Percentiles rank a stretch among this genome's conserved stretches.
These are phyloP conservation scores for Aptenodytes patagonicus DNA, from an alignment of 2,113 vertebrate species.

Conservation along the genomic window DNA sequence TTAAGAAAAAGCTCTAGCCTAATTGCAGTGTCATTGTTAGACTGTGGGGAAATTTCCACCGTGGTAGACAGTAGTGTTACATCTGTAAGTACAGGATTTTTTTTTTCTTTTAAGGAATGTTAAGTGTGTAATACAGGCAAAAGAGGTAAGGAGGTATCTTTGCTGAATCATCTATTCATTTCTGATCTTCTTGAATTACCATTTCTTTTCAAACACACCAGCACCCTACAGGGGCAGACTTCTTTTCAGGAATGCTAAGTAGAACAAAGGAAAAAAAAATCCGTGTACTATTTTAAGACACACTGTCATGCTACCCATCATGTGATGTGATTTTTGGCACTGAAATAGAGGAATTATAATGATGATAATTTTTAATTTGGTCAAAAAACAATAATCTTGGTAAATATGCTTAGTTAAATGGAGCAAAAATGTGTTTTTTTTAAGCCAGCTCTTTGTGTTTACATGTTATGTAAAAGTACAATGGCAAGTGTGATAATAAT, in stretches of 20 bases:
- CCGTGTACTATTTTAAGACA: background rate
- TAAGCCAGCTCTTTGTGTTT: background rate
- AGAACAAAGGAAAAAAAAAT: background rate
- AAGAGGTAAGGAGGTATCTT: background rate
- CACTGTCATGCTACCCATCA: background rate
- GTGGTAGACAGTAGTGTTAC: background rate
- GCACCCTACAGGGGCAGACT: background rate
- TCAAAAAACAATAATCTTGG: background rate
- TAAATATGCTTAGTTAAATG: background rate
- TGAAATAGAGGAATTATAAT: background rate
- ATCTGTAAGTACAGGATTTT: background rate
- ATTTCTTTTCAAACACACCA: constrained; percentile 40
- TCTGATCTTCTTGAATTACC: constrained; percentile 29
- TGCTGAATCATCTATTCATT: constrained; percentile 4
- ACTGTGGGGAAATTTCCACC: background rate
- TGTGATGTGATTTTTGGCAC: background rate
- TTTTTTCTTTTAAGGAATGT: background rate
- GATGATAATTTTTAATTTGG: background rate
- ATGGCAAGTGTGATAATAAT: background rate
- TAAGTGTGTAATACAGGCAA: background rate
- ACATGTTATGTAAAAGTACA: background rate
- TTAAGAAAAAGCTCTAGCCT: background rate
- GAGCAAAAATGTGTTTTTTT: background rate
- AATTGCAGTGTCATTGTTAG: background rate
- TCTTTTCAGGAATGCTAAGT: background rate